Base-by-base conservation (phyloP, 2,888 invertebrate genomes). In the Ornithoptera alexandrae region DNA sequence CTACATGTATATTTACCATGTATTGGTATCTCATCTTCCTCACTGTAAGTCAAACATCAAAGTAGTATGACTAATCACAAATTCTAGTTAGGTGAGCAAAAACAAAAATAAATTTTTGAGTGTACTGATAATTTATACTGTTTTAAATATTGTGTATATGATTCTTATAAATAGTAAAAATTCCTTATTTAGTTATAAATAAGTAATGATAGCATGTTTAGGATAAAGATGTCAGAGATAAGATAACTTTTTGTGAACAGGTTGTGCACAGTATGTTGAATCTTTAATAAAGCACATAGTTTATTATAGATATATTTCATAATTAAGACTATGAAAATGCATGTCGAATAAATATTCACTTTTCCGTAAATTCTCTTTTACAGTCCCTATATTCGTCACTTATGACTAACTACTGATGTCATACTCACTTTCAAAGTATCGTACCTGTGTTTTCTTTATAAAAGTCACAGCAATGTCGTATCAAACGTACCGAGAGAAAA, bases 401-500 rank as follows among this genome's bases (percentile, higher is more conserved):
- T 76, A 81, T 86, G 84, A 87, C 81, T 86, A 87, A 85, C 71
- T 72, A 71, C 82, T 87, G 85, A 88, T 87, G 86, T 88, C 87
- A 87, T 83, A 72, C 62, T 30, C 22, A 46, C 63, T 57, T 63
- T 62, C 36, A 5, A 59, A 70, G 24, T 39, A 65, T 65, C 39
- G 53, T 53, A 65, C 12, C 18, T 42, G 50, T 62, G 17, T 10
- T 22, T 42, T 60, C 50, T 36, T 59, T 46, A 61, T 42, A n/a
- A 62, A 59, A 56, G 59, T 56, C 17, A 56, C 46, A 67, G 0
- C n/a, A 42, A 69, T 36, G 46, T 50, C 57, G 2, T 68, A n/a
- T 50, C 57, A 22, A n/a, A 50, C 6, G 15, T 30, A 7, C 53
- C 18, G 8, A 50, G 24, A 56, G 53, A 59, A 58, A 50, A 63